Conservation (phyloP, 2,113 vertebrate genomes). For the Aix galericulata region DNA sequence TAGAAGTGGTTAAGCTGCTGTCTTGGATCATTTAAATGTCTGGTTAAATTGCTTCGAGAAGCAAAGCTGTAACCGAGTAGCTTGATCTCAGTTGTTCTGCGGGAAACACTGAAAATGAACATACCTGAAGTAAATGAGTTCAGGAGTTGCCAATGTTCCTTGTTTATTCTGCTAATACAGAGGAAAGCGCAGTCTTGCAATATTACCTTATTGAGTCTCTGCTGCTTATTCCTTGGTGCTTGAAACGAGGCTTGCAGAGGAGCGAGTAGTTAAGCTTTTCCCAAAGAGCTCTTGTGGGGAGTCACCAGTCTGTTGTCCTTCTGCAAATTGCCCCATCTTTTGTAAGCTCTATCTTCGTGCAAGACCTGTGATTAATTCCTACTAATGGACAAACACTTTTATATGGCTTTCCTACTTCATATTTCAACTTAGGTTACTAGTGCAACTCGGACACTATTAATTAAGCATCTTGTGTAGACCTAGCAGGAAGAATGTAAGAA, state of each 20-base stretch:
- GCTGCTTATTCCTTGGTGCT: background rate
- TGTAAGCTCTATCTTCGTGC: background rate
- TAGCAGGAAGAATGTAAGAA: background rate
- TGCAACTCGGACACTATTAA: background rate
- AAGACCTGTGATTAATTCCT: background rate
- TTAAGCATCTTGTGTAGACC: background rate
- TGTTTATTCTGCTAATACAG: background rate
- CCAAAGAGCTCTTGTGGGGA: background rate
- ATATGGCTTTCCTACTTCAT: background rate
- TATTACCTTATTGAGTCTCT: background rate
- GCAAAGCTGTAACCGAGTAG: background rate
- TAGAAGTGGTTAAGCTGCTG: background rate
- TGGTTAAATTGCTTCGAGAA: background rate
- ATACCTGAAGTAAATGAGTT: background rate
- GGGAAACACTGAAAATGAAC: background rate
- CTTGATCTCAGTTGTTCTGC: background rate
- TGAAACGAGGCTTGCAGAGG: background rate
- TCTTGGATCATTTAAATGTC: background rate
- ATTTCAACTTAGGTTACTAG: background rate
- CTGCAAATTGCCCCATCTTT: background rate
- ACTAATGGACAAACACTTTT: background rate
- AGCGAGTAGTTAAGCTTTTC: background rate
- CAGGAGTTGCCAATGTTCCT: background rate
- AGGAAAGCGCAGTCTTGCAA: background rate
- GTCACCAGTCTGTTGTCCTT: background rate